Percentiles rank a stretch among this genome's conserved stretches.
Conservation (phyloP, 1,140 invertebrate species). For the Coenobita brevimanus region DNA sequence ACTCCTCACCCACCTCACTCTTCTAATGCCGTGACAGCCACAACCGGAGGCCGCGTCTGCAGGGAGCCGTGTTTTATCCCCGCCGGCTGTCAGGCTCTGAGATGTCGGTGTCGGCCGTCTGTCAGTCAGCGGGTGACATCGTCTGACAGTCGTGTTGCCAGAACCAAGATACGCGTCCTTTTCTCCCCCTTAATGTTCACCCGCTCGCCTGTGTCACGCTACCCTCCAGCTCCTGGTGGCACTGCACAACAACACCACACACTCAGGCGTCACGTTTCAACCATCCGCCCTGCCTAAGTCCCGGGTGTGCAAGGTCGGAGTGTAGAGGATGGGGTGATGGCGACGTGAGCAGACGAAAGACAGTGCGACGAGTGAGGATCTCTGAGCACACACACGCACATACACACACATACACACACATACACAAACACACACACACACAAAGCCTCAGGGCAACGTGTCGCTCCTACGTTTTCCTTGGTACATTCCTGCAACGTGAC, state of each 20-base stretch:
- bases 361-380: slow-evolving; percentile 6
- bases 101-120: slow-evolving; percentile 64
- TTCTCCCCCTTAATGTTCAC: slow-evolving; percentile 50
- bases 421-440: no score
- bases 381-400: slow-evolving; percentile 2
- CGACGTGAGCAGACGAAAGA: neutral
- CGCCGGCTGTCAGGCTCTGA: slow-evolving; percentile 54
- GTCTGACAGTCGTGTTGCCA: slow-evolving; percentile 59
- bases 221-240: neutral
- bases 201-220: slow-evolving; percentile 9
- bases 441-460: slow-evolving; percentile 18
- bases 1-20: slow-evolving; percentile 12
- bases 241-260: neutral
- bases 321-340: neutral
- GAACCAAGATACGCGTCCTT: slow-evolving; percentile 25
- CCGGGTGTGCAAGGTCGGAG: neutral
- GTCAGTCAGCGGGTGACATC: slow-evolving; percentile 58
- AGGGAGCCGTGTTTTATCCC: slow-evolving; percentile 62
- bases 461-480: slow-evolving; percentile 23
- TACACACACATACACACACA: neutral
- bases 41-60: slow-evolving; percentile 44
- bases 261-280: neutral
- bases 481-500: slow-evolving; percentile 41
- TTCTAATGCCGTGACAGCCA: slow-evolving; percentile 42
- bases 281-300: no score